Percentiles rank a stretch among this genome's conserved stretches.
phyloP scores from a whole-genome alignment of 2,113 vertebrate species.

The Ameiurus melas region DNA sequence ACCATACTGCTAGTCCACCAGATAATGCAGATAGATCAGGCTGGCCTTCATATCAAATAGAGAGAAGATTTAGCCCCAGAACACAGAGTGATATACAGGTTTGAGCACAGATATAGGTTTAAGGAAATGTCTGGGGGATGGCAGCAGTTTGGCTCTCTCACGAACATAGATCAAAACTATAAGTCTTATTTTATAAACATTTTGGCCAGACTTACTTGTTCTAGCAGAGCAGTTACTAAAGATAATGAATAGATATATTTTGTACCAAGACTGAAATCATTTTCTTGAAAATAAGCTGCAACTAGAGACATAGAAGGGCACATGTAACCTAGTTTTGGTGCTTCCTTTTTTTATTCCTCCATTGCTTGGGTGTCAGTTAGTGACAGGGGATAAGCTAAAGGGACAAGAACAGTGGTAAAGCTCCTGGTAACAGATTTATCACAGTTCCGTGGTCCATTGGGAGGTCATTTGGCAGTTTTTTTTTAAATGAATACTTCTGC shows the following conservation, averaged over 20 bases:
- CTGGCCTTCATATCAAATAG: neutral
- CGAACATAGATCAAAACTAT: neutral
- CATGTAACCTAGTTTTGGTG: neutral
- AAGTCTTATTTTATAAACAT: neutral
- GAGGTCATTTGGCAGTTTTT: conserved; percentile 6
- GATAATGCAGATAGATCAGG: neutral
- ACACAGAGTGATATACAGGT: neutral
- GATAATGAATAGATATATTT: neutral
- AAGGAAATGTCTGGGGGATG: neutral
- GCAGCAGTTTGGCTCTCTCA: neutral
- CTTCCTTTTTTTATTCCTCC: neutral
- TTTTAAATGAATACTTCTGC: neutral
- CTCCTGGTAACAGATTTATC: conserved; percentile 2
- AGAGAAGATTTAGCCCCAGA: conserved; percentile 2
- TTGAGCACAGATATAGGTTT: neutral
- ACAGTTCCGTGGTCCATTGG: neutral
- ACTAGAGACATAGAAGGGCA: neutral
- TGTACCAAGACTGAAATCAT: neutral
- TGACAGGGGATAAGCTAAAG: neutral
- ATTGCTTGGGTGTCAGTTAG: neutral
- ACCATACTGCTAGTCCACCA: neutral
- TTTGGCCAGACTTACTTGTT: neutral
- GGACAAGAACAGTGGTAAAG: neutral
- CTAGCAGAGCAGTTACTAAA: neutral
- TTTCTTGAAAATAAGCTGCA: neutral